A percentile compares a stretch with the other conserved stretches of the same genome.
Conservation (phyloP, 2,797 vertebrate genomes). For the Pristis pectinata region DNA sequence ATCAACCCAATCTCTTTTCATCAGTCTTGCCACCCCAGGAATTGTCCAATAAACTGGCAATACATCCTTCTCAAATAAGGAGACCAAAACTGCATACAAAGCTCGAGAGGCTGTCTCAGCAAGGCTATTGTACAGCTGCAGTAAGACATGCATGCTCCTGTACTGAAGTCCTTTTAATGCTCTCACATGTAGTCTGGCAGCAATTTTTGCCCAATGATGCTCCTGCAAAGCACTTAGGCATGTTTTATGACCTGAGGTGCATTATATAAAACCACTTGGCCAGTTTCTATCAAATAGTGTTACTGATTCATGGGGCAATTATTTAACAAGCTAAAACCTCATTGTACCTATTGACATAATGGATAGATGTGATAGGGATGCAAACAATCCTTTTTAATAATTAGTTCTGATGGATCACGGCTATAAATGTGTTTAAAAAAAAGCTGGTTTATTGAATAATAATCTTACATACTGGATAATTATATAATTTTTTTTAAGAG, state of each 20-base stretch:
- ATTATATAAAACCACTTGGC: background rate
- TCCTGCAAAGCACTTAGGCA: background rate
- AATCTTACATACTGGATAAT: background rate
- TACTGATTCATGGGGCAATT: background rate
- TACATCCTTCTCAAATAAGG: too few relatives aligned
- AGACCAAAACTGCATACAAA: too few relatives aligned
- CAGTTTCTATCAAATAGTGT: background rate
- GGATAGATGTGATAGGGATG: background rate
- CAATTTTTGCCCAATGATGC: background rate
- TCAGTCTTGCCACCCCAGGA: too few relatives aligned
- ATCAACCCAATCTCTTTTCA: too few relatives aligned
- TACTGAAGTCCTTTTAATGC: background rate
- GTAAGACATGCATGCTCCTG: too few relatives aligned
- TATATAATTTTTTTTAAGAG: background rate
- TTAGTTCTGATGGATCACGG: background rate
- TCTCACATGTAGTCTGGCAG: background rate
- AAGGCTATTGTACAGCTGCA: too few relatives aligned
- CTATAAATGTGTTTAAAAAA: background rate
- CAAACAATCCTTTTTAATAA: background rate
- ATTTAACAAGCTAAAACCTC: background rate
- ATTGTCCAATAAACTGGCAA: too few relatives aligned
- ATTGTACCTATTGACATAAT: background rate
- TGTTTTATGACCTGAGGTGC: background rate
- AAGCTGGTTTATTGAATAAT: background rate
- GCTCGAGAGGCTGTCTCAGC: too few relatives aligned